These are phyloP conservation scores for Trachelus stipa DNA, from an alignment of 2,888 invertebrate genomes.

Conservation along the genomic window DNA sequence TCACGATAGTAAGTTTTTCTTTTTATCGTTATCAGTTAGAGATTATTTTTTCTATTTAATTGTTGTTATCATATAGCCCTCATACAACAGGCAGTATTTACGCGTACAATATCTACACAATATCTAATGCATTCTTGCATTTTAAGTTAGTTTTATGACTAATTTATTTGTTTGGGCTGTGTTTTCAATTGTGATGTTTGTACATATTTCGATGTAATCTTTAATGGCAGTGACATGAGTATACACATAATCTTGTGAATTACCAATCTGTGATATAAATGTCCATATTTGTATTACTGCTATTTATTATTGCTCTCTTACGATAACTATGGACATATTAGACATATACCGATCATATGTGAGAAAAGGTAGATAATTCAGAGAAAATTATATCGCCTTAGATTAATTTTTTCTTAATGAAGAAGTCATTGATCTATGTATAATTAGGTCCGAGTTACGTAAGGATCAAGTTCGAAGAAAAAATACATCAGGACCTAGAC, in stretches of 20 bases:
- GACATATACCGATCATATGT: neutral
- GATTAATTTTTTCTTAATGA: neutral
- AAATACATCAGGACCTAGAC: conserved; percentile 85
- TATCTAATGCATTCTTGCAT: conserved; percentile 45
- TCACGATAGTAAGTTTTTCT: neutral
- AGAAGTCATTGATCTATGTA: neutral
- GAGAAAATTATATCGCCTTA: neutral
- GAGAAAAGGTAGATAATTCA: neutral
- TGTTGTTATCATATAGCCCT: conserved; percentile 41
- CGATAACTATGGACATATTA: neutral
- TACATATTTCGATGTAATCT: neutral
- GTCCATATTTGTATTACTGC: neutral
- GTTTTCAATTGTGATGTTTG: neutral
- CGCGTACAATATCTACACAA: conserved; percentile 48
- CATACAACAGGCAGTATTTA: conserved; percentile 43
- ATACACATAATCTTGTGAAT: neutral
- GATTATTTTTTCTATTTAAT: conserved; percentile 7
- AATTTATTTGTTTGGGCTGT: neutral
- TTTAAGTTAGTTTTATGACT: neutral
- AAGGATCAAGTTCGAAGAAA: conserved; percentile 82
- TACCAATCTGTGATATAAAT: neutral
- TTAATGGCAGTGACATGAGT: neutral
- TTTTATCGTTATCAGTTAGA: neutral
- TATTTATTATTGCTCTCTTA: neutral
- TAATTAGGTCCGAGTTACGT: conserved; percentile 73